These are phyloP conservation scores for Cheilosia grossa DNA, from an alignment of 2,888 invertebrate species.

Conservation along the genomic window DNA sequence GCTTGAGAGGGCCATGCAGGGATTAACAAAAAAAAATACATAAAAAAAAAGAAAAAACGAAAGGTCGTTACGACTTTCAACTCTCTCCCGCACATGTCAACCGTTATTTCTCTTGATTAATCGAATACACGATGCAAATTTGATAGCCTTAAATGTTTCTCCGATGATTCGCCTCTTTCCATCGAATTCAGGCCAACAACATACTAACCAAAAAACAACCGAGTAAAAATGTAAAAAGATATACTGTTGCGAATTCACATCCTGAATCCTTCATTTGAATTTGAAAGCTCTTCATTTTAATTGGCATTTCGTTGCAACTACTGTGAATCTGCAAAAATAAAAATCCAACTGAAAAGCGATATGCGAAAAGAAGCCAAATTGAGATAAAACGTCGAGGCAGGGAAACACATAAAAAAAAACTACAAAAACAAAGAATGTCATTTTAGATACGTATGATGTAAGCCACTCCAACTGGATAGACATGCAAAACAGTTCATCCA, in stretches of 20 bases:
- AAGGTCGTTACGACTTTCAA: conserved; percentile 63
- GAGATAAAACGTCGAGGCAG: not conserved
- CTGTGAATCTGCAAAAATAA: conserved; percentile 28
- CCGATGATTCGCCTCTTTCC: conserved; percentile 33
- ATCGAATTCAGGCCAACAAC: conserved; percentile 35
- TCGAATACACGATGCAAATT: conserved; percentile 74
- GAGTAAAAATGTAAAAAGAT: conserved; percentile 33
- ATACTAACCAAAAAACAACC: conserved; percentile 2
- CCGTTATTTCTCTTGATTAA: conserved; percentile 70
- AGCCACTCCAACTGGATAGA: conserved; percentile 45
- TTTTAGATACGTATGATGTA: conserved; percentile 38
- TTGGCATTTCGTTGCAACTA: conserved; percentile 70
- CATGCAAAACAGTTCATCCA: conserved; percentile 51
- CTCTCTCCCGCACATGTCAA: conserved; percentile 1
- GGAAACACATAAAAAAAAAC: not conserved
- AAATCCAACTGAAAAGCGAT: conserved; percentile 9
- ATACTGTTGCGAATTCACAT: conserved; percentile 42
- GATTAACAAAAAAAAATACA: conserved; percentile 16
- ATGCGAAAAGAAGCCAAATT: not conserved
- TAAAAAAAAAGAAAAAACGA: not conserved
- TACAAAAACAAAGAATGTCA: conserved; percentile 47
- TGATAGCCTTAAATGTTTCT: conserved; percentile 72
- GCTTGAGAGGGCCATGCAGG: conserved; percentile 21
- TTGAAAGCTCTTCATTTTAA: conserved; percentile 72
- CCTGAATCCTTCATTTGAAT: conserved; percentile 70